Evolutionary conservation across 35 echinoderm and acorn worm genomes (phyloP).

Genomic region (Stichopus chloronotus): DNA sequence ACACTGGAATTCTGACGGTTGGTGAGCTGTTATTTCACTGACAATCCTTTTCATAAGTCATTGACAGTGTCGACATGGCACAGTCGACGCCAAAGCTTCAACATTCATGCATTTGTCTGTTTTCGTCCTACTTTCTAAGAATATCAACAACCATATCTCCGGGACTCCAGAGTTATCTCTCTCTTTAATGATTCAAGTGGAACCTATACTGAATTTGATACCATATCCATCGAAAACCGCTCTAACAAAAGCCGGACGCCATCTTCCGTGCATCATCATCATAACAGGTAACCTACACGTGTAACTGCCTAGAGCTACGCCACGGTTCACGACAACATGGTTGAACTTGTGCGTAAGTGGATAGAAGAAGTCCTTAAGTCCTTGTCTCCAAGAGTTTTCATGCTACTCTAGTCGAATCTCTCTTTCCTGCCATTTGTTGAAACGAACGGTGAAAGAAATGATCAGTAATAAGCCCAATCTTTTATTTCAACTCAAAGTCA

Average conservation of each 20-base stretch:
- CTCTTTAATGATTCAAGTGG: too few relatives aligned
- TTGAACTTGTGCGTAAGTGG: background rate
- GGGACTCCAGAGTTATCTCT: too few relatives aligned
- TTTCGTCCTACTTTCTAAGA: too few relatives aligned
- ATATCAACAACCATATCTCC: too few relatives aligned
- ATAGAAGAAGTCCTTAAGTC: background rate
- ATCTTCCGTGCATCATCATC: background rate
- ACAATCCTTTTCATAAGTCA: too few relatives aligned
- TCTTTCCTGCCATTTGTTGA: background rate
- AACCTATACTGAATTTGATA: too few relatives aligned
- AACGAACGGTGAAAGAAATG: background rate
- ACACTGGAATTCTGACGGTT: too few relatives aligned
- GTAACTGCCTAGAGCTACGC: background rate
- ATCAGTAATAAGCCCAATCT: background rate
- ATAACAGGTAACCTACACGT: background rate
- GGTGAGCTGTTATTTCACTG: too few relatives aligned
- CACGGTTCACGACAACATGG: background rate
- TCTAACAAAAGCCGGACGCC: background rate
- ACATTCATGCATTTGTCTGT: too few relatives aligned
- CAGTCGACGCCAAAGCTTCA: too few relatives aligned
- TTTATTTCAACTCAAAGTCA: background rate
- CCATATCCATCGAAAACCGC: background rate
- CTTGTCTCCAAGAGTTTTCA: background rate
- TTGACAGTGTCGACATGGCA: too few relatives aligned
- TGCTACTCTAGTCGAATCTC: conserved; percentile 5